phyloP scores from a whole-genome alignment of 2,797 vertebrate genomes.

The Malurus splendens region DNA sequence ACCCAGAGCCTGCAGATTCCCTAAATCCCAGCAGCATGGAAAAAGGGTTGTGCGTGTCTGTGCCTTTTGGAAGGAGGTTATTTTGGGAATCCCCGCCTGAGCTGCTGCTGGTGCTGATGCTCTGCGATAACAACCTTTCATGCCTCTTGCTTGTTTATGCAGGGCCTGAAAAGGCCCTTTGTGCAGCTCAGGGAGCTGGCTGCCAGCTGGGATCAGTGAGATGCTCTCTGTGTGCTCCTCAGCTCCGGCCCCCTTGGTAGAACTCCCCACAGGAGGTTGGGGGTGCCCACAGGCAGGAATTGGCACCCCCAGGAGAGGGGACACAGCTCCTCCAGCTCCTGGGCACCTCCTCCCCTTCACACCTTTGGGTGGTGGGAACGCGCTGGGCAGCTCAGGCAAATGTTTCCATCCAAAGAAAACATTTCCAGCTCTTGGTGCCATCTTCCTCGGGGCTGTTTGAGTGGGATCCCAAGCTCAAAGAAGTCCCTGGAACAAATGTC shows the following conservation, averaged over 20 bases:
- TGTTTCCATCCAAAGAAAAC: not conserved
- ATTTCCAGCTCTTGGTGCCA: not conserved
- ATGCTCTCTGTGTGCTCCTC: not conserved
- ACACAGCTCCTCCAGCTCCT: not conserved
- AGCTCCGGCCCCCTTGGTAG: not conserved
- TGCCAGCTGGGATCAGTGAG: conserved; percentile 42
- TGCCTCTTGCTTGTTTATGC: conserved; percentile 43
- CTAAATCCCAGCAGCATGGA: not conserved
- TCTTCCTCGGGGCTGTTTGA: not conserved
- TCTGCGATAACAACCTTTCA: conserved; percentile 41
- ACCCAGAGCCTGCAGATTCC: not conserved
- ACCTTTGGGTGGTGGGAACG: not conserved
- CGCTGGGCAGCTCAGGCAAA: not conserved
- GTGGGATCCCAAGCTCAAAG: not conserved
- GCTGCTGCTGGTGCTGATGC: conserved; percentile 28
- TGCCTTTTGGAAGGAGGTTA: not conserved
- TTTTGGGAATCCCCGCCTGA: conserved; percentile 8
- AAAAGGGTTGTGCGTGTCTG: not conserved
- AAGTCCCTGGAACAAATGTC: not conserved
- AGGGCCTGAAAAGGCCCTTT: conserved; percentile 55
- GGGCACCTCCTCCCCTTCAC: not conserved
- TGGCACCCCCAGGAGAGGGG: not conserved
- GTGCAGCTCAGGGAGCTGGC: not conserved
- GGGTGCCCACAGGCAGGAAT: fast-evolving
- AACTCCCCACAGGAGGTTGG: not conserved